A percentile compares a stretch with the other conserved stretches of the same genome.
Evolutionary conservation across 2,113 vertebrate genomes (phyloP).

Genomic region (Sylvia atricapilla): DNA sequence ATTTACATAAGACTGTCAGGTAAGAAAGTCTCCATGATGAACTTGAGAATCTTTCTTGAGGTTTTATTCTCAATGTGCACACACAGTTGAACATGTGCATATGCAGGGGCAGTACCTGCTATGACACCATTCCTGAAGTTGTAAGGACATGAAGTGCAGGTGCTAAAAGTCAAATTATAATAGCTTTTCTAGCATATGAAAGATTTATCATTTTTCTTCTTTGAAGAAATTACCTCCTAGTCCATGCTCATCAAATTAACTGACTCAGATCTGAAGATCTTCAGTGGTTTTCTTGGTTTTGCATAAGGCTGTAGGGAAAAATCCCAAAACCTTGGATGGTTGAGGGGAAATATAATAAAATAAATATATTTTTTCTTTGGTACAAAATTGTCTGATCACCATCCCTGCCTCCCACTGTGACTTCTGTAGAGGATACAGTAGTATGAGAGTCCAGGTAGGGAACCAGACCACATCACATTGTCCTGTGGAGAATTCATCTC

Average conservation of each 20-base stretch:
- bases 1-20: slow-evolving; percentile 44
- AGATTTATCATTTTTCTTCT: neutral
- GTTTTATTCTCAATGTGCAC: fast-evolving
- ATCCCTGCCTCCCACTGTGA: fast-evolving
- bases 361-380: neutral
- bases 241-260: neutral
- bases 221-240: neutral
- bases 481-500: neutral
- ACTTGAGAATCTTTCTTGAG: neutral
- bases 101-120: neutral
- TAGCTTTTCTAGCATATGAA: neutral
- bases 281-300: neutral
- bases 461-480: fast-evolving
- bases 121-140: neutral
- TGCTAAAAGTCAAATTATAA: neutral
- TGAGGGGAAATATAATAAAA: neutral
- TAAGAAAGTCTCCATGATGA: neutral
- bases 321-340: fast-evolving
- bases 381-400: fast-evolving
- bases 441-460: too few relatives aligned
- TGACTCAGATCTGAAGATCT: neutral
- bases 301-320: neutral
- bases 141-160: neutral
- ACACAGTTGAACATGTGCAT: fast-evolving
- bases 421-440: neutral